Evolutionary conservation across 2,797 vertebrate species (phyloP).

Genomic region (Anguilla marmorata): DNA sequence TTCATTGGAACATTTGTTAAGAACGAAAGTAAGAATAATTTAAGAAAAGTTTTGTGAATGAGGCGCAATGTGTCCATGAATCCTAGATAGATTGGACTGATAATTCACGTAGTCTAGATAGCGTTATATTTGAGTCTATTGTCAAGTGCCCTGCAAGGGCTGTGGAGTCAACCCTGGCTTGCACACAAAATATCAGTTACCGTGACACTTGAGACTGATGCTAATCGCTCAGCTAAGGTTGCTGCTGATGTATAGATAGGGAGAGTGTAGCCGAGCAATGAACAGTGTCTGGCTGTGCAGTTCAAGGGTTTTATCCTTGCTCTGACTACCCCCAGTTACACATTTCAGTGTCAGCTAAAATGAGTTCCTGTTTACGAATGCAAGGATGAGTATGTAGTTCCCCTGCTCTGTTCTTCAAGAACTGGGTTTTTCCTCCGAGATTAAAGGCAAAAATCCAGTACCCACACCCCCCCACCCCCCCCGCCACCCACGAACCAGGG

Average conservation of each 20-base stretch:
- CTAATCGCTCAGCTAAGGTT: neutral
- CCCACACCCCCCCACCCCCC: too few species aligned
- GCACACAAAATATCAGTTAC: conserved; percentile 6
- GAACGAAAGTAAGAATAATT: too few species aligned
- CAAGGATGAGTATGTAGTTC: neutral
- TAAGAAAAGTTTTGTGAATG: too few species aligned
- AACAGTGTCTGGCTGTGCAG: neutral
- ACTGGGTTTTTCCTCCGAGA: neutral
- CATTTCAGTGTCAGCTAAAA: neutral
- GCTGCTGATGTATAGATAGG: neutral
- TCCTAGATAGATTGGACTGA: neutral
- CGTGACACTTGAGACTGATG: neutral
- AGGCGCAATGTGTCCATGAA: neutral
- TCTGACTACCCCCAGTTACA: neutral
- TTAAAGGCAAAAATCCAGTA: neutral
- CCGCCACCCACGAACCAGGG: too few species aligned
- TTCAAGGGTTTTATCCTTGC: neutral
- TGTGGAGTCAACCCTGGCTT: neutral
- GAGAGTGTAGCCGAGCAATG: neutral
- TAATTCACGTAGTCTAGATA: neutral
- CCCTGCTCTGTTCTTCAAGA: neutral
- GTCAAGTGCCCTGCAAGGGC: neutral
- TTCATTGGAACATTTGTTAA: too few species aligned
- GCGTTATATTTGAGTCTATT: neutral
- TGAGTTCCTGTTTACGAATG: neutral